Conservation (phyloP, 1,140 invertebrate genomes). For the Maconellicoccus hirsutus region DNA sequence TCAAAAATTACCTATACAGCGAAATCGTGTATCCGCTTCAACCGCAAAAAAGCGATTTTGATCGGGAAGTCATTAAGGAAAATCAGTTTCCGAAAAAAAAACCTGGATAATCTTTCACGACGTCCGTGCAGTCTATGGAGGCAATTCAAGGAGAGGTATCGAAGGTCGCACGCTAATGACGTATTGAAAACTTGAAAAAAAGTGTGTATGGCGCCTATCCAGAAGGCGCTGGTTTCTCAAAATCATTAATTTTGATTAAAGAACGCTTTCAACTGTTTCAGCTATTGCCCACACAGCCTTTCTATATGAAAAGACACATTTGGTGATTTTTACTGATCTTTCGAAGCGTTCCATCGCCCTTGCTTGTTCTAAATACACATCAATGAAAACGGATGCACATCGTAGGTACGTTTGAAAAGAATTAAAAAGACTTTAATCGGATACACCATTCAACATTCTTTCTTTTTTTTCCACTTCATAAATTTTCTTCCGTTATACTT, state of each 20-base stretch:
- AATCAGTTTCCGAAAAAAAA: background rate
- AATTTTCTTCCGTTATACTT: background rate
- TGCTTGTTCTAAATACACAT: background rate
- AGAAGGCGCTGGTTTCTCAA: background rate
- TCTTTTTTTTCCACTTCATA: background rate
- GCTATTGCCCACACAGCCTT: background rate
- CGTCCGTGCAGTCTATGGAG: background rate
- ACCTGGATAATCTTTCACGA: background rate
- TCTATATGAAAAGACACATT: too few species aligned
- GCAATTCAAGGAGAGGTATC: background rate
- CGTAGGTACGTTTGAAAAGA: background rate
- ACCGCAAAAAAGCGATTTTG: background rate
- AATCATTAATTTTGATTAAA: slow-evolving; percentile 6
- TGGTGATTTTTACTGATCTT: background rate
- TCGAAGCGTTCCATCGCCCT: background rate
- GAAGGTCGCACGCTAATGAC: background rate
- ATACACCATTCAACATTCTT: background rate
- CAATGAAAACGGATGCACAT: background rate
- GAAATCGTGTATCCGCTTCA: background rate
- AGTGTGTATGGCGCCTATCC: background rate
- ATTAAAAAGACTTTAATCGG: background rate
- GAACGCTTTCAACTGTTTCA: background rate
- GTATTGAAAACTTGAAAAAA: background rate
- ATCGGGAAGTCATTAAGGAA: background rate
- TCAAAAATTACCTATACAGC: too few species aligned